Base-by-base conservation (phyloP, 2,113 vertebrate genomes). In the Perca flavescens region DNA sequence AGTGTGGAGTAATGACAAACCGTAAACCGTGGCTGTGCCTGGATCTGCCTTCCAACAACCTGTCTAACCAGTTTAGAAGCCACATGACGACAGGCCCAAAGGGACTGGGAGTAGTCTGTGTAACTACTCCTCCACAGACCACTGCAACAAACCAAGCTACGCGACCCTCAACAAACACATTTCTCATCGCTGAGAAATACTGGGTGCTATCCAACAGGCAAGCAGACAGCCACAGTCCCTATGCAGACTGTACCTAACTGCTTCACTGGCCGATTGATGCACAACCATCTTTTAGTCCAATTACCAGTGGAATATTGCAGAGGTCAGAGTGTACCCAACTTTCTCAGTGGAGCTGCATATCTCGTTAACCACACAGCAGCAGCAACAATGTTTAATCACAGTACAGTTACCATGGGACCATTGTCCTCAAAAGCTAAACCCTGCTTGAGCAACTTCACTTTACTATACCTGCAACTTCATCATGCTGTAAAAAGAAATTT, bases 1-100 rank as follows among this genome's bases (percentile, higher is more conserved):
- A 74, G 22, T 56, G 75, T 34, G 61, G n/a, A 25, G 43, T 6
- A 46, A 50, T 66, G 74, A 46, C n/a, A n/a, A n/a, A n/a, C n/a
- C n/a, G n/a, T n/a, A n/a, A n/a, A n/a, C 74, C 75, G 82, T 14
- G 14, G 63, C 65, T 84, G 78, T 76, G 36, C 22, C 78, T 75
- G 78, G 64, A 81, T 85, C 9, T 86, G 67, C 64, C 54, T 84
- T 40, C 63, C 67, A 90, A 95, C 67, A 91, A 95, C 94, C 89
- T 66, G 94, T 93, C 80, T 21, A 62, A 93, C 95, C 90, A 88
- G 94, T 95, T 95, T 90, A 70, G 49, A 57, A 83, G 73, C 28
- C 74, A 83, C 78, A 74, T 43, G 40, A 43, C 22, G 61, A 69
- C 69, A 54, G 79, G 77, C 83, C 88, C 50, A 72, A 53, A 79